phyloP scores from a whole-genome alignment of 2,113 vertebrate genomes.

The Aegithalos caudatus region DNA sequence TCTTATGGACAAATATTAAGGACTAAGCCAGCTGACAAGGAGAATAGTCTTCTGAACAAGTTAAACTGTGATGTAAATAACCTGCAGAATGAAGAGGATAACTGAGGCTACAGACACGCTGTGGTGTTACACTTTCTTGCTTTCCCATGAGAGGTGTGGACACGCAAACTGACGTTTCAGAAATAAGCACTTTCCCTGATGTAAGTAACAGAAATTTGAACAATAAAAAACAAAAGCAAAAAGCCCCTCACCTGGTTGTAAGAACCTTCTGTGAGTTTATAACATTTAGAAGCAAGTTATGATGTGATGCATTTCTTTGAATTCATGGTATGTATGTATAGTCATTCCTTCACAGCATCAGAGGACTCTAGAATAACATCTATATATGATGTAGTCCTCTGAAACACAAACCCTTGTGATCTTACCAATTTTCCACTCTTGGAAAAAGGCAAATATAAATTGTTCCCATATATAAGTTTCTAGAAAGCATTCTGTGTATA shows the following conservation, averaged over 20 bases:
- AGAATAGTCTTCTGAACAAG: neutral
- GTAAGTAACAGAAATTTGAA: neutral
- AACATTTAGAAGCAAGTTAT: neutral
- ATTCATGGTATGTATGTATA: fast-evolving
- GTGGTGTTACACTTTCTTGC: neutral
- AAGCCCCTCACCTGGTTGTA: neutral
- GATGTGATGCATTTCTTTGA: neutral
- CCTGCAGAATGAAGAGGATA: neutral
- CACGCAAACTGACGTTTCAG: neutral
- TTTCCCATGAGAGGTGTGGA: neutral
- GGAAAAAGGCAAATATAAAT: neutral
- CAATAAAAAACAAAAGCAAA: neutral
- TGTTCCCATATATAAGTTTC: neutral
- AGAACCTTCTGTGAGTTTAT: neutral
- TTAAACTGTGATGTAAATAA: neutral
- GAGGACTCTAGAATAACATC: neutral
- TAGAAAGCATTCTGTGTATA: constrained; percentile 2
- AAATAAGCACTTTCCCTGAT: neutral
- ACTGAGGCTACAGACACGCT: neutral
- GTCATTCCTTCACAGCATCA: neutral
- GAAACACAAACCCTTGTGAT: neutral
- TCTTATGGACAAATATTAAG: neutral
- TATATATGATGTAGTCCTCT: neutral
- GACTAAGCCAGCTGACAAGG: neutral
- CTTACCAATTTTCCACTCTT: neutral